These are phyloP conservation scores for Caiman crocodilus DNA, from an alignment of 2,797 vertebrate species.

Conservation along the genomic window DNA sequence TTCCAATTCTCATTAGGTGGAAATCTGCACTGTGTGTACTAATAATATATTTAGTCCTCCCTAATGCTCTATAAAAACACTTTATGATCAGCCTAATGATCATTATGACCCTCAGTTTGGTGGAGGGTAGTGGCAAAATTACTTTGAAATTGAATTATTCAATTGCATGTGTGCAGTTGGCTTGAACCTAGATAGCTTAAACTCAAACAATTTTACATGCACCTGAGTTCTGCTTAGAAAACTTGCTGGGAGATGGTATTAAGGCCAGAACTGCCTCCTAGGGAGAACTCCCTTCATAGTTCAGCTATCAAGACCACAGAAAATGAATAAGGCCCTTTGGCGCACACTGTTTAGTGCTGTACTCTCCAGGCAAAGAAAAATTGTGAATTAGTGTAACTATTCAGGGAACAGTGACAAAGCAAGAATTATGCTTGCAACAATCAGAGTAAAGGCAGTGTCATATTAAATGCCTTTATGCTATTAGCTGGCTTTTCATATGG, in stretches of 20 bases:
- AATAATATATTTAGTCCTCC: conserved; percentile 21
- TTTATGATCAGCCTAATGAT: neutral
- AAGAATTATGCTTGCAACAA: neutral
- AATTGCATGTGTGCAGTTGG: neutral
- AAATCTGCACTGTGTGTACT: conserved; percentile 14
- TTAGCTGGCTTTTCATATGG: too few species aligned
- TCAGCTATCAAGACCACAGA: neutral
- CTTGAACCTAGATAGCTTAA: neutral
- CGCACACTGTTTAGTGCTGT: neutral
- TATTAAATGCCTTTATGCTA: too few species aligned
- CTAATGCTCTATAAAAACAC: neutral
- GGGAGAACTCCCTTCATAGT: neutral
- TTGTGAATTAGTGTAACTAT: too few species aligned
- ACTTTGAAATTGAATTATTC: neutral
- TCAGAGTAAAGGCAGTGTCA: too few species aligned
- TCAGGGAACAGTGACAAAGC: too few species aligned
- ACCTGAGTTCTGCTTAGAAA: neutral
- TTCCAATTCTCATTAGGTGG: conserved; percentile 49
- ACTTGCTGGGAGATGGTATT: neutral
- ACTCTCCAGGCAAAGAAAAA: neutral
- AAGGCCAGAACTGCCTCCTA: neutral
- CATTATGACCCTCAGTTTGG: neutral
- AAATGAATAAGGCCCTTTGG: neutral
- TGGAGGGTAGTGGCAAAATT: neutral
- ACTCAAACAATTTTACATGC: neutral